Evolutionary conservation across 2,113 vertebrate species (phyloP).

Genomic region (Stigmatopora nigra): DNA sequence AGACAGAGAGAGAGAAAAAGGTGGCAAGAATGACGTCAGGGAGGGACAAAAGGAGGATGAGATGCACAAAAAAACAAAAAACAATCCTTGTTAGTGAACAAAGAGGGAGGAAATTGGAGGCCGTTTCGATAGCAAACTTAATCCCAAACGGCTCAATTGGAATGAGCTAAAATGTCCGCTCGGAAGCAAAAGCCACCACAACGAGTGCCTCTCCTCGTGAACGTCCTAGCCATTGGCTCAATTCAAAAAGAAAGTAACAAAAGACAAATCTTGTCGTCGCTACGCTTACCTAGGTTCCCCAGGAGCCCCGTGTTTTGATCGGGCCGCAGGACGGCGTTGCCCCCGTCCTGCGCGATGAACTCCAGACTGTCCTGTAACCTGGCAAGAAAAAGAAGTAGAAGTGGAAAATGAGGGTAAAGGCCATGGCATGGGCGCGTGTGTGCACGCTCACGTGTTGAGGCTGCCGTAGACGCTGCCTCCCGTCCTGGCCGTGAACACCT

Average conservation of each 20-base stretch:
- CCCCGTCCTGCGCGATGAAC: slow-evolving; percentile 89
- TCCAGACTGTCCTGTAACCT: slow-evolving; percentile 97
- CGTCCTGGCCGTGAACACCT: slow-evolving; percentile 95
- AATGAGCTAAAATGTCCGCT: background rate
- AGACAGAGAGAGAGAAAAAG: slow-evolving; percentile 50
- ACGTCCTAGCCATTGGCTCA: no score
- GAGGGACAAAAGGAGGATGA: background rate
- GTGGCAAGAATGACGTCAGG: background rate
- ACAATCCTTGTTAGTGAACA: slow-evolving; percentile 60
- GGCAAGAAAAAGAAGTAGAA: slow-evolving; percentile 12
- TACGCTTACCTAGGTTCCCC: slow-evolving; percentile 87
- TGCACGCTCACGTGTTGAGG: slow-evolving; percentile 87
- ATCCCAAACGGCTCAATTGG: background rate
- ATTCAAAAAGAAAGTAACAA: background rate
- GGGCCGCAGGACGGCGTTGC: slow-evolving; percentile 78
- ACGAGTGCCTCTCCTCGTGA: background rate
- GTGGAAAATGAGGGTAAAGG: background rate
- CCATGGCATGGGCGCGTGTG: slow-evolving; percentile 8
- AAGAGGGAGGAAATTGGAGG: slow-evolving; percentile 25
- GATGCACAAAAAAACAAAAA: slow-evolving; percentile 32
- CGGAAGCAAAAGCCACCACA: background rate
- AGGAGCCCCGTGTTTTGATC: slow-evolving; percentile 85
- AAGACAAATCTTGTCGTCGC: slow-evolving; percentile 14
- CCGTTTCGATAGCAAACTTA: slow-evolving; percentile 6
- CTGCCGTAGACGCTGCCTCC: slow-evolving; percentile 95